phyloP scores from a whole-genome alignment of 1,140 invertebrate species.

The Trachymyrmex septentrionalis region DNA sequence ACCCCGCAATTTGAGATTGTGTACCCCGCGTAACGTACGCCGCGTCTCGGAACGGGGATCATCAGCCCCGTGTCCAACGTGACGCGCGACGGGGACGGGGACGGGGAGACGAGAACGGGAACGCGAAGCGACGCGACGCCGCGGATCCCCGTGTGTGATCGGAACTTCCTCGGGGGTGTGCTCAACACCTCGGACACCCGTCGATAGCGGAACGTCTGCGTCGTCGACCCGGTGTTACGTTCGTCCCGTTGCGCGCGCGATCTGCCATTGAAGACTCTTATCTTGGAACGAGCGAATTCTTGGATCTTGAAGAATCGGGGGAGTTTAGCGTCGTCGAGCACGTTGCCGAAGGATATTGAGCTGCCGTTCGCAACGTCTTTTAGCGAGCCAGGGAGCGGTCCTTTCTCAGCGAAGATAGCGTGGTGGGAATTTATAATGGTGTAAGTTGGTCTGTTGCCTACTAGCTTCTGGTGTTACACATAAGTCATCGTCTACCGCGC shows the following conservation, averaged over 20 bases:
- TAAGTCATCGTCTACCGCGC: slow-evolving; percentile 7
- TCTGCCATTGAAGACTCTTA: not conserved
- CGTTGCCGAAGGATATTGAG: not conserved
- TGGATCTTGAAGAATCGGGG: too few species aligned
- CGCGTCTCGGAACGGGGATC: not conserved
- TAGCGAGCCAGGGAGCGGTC: not conserved
- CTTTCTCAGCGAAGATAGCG: slow-evolving; percentile 9
- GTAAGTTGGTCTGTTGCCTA: slow-evolving; percentile 49
- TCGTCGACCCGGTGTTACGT: not conserved
- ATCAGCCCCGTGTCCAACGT: not conserved
- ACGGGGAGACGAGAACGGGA: not conserved
- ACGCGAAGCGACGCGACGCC: slow-evolving; percentile 1
- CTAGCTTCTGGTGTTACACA: slow-evolving; percentile 69
- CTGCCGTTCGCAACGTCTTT: not conserved
- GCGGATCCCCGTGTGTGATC: not conserved
- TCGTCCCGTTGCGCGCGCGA: slow-evolving; percentile 24
- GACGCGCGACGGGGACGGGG: not conserved
- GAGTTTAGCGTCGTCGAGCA: not conserved
- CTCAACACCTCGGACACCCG: not conserved
- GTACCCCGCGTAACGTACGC: not conserved
- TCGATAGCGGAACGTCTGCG: not conserved
- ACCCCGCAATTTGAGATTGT: not conserved
- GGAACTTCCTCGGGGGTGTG: not conserved
- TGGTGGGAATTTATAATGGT: slow-evolving; percentile 36
- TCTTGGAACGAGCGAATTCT: not conserved